Base-by-base conservation (phyloP, 2,888 invertebrate genomes). In the Pristionchus maxplancki region DNA sequence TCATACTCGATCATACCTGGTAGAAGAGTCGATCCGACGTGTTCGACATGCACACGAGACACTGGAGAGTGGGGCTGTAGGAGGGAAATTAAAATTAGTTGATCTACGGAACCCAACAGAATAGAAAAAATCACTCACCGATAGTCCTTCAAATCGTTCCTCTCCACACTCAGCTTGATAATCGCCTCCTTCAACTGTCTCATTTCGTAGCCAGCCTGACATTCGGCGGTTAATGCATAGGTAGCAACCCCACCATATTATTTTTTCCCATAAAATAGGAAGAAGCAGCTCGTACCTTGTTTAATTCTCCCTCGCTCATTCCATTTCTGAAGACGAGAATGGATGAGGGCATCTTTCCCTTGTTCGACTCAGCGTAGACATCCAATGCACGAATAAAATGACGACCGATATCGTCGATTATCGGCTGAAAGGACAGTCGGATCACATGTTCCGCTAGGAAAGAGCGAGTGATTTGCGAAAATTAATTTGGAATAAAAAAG, bases 301-400 rank as follows among this genome's bases (percentile, higher is more conserved):
- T 62, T 15, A 85, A 37, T 28, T 85, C 85, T 44, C 62, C 85
- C 64, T 64, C 85, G 64, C 85, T 85, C 85, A 85, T 64, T 85
- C 85, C 85, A n/a, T 40, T 64, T 8, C 62, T 3, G 85, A 85
- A 85, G 4, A 85, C 5, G 15, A 85, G 37, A 24, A 85, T 62
- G 0, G 58, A 64, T 1, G 58, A 24, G 5, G 85, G 85, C 62
- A 85, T 48, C 58, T 40, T 34, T 6, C 40, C 28, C n/a, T 58
- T 62, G 40, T 85, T 85, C 40, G 40, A 31, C 85, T 64, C 85
- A 0, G 78, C 78, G 40, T 85, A 64, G 31, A 40, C 11, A 15
- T 85, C 62, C 11, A 85, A 40, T 1, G 85, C 85, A 5, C 24
- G n/a, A n/a, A 64, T 34, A n/a, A 85, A 64, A 28, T 85, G 85